phyloP scores from a whole-genome alignment of 1,140 invertebrate species.

The Bicyclus anynana region DNA sequence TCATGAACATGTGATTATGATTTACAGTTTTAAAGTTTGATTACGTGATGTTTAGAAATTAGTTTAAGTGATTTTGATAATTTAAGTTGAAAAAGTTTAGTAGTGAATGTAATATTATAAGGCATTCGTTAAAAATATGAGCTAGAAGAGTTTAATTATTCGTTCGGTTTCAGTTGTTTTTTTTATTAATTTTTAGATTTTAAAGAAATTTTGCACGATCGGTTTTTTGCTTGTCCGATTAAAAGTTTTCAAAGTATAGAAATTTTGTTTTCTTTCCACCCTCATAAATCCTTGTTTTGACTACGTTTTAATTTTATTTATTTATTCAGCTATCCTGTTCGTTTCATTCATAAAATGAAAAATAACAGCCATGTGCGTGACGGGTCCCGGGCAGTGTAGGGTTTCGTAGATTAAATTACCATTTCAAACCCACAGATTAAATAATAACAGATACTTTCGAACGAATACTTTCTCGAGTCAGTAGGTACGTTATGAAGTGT shows the following conservation, averaged over 20 bases:
- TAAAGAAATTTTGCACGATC: conserved; percentile 44
- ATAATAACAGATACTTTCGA: too few species aligned
- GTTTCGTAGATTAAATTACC: too few species aligned
- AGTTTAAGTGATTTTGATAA: conserved; percentile 50
- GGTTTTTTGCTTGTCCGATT: conserved; percentile 58
- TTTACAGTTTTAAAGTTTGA: conserved; percentile 63
- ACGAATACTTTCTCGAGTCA: too few species aligned
- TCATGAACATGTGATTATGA: conserved; percentile 69
- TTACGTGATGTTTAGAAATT: conserved; percentile 50
- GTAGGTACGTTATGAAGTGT: too few species aligned
- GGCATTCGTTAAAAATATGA: conserved; percentile 23
- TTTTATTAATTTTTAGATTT: conserved; percentile 39
- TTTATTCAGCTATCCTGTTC: too few species aligned
- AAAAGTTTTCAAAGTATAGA: conserved; percentile 37
- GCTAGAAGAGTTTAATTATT: conserved; percentile 36
- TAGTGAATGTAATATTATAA: not conserved
- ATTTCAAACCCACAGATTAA: too few species aligned
- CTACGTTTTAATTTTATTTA: too few species aligned
- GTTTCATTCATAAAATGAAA: too few species aligned
- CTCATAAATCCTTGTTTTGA: too few species aligned
- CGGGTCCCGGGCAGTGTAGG: too few species aligned
- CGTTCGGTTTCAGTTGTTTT: conserved; percentile 18
- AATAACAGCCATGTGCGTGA: too few species aligned
- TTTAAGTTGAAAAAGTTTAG: conserved; percentile 18
- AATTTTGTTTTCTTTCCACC: not conserved